A percentile compares a stretch with the other conserved stretches of the same genome.
Evolutionary conservation across 1,140 invertebrate species (phyloP).

Genomic region (Drosophila carrolli): DNA sequence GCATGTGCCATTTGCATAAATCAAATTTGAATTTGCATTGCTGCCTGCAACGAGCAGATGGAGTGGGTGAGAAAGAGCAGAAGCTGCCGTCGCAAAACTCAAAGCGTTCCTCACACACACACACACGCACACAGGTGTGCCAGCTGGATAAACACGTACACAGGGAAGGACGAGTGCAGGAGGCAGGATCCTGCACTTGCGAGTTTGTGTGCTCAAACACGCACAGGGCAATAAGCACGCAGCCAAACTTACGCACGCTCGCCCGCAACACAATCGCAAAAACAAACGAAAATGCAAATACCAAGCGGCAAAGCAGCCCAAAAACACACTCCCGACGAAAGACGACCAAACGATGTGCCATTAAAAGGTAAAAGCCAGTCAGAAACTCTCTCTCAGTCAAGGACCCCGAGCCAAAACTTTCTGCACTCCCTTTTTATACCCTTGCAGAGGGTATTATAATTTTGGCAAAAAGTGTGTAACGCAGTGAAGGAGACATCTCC

Average conservation of each 20-base stretch:
- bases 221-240: constrained; percentile 63
- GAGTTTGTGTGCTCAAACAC: constrained; percentile 53
- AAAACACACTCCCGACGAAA: constrained; percentile 48
- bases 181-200: neutral
- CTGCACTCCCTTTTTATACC: neutral
- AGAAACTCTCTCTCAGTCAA: constrained; percentile 12
- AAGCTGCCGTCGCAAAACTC: constrained; percentile 26
- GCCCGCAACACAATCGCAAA: constrained; percentile 14
- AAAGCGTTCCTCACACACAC: constrained; percentile 4
- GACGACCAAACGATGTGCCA: constrained; percentile 22
- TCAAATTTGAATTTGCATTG: constrained; percentile 82
- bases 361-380: constrained; percentile 9
- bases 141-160: constrained; percentile 48
- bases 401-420: constrained; percentile 21
- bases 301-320: constrained; percentile 23
- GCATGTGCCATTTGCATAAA: constrained; percentile 78
- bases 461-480: too few species aligned
- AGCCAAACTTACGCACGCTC: constrained; percentile 63
- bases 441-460: too few species aligned
- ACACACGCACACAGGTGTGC: constrained; percentile 2
- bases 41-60: constrained; percentile 49
- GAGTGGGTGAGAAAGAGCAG: constrained; percentile 25
- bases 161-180: neutral
- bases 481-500: too few species aligned
- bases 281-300: constrained; percentile 1